These are phyloP conservation scores for Eulemur mongoz DNA, from an alignment of 2,797 vertebrate species.

Conservation along the genomic window DNA sequence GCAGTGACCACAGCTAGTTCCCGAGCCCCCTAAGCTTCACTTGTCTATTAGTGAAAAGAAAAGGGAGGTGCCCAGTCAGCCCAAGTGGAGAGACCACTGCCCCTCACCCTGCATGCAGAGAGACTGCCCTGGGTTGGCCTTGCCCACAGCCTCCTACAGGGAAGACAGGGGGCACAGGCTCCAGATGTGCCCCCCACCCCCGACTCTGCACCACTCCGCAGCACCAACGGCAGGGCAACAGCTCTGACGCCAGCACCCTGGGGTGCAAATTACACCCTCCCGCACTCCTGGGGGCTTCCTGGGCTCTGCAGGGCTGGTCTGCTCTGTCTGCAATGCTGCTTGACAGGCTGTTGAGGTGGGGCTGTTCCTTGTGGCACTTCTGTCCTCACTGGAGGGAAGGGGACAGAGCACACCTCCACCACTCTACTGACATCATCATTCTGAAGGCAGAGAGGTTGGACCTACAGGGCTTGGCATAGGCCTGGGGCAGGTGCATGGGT, in stretches of 20 bases:
- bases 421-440: rapidly evolving
- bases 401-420: rapidly evolving
- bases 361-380: not conserved
- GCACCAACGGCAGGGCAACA: not conserved
- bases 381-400: rapidly evolving
- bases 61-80: not conserved
- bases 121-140: not conserved
- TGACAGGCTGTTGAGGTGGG: not conserved
- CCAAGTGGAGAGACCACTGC: not conserved
- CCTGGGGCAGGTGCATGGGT: not conserved
- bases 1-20: rapidly evolving
- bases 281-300: too few species aligned
- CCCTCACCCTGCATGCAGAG: rapidly evolving
- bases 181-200: not conserved
- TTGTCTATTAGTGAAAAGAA: too few species aligned
- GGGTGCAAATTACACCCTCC: not conserved
- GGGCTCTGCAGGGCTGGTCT: too few species aligned
- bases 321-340: too few species aligned
- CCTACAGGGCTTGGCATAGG: rapidly evolving
- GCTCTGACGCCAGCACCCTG: not conserved
- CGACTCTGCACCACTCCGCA: not conserved
- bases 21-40: not conserved
- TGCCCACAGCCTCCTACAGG: too few species aligned
- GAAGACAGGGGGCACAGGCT: not conserved
- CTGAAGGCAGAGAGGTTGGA: not conserved